Evolutionary conservation across 1,140 invertebrate genomes (phyloP).

Genomic region (Penaeus vannamei): DNA sequence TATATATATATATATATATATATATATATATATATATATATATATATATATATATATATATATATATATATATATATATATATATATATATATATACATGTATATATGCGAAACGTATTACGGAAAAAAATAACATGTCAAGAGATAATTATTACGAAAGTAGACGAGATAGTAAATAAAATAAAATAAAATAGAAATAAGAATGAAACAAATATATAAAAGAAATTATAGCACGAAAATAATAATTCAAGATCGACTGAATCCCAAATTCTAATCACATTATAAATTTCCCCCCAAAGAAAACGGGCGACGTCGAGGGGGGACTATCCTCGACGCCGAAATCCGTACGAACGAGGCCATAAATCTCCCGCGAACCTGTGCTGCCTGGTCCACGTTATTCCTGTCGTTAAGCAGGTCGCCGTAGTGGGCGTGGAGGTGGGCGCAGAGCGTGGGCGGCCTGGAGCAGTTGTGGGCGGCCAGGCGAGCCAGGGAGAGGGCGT

Average conservation of each 20-base stretch:
- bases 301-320: too few relatives aligned
- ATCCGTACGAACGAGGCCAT: too few relatives aligned
- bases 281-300: too few relatives aligned
- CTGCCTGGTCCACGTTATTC: slow-evolving; percentile 38
- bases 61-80: slow-evolving; percentile 4
- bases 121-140: not conserved
- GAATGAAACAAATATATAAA: not conserved
- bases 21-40: slow-evolving; percentile 39
- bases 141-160: not conserved
- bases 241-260: too few relatives aligned
- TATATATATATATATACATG: not conserved
- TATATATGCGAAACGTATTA: not conserved
- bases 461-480: slow-evolving; percentile 55
- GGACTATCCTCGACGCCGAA: too few relatives aligned
- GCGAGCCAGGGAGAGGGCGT: slow-evolving; percentile 46
- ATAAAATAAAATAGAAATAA: not conserved
- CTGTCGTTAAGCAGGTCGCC: slow-evolving; percentile 52
- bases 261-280: too few relatives aligned
- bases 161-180: not conserved
- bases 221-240: not conserved
- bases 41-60: slow-evolving; percentile 31
- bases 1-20: not conserved
- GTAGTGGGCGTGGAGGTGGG: slow-evolving; percentile 59
- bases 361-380: slow-evolving; percentile 29
- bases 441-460: slow-evolving; percentile 57